These are phyloP conservation scores for Eledona agricola DNA, from an alignment of 2,888 invertebrate species.

Conservation along the genomic window DNA sequence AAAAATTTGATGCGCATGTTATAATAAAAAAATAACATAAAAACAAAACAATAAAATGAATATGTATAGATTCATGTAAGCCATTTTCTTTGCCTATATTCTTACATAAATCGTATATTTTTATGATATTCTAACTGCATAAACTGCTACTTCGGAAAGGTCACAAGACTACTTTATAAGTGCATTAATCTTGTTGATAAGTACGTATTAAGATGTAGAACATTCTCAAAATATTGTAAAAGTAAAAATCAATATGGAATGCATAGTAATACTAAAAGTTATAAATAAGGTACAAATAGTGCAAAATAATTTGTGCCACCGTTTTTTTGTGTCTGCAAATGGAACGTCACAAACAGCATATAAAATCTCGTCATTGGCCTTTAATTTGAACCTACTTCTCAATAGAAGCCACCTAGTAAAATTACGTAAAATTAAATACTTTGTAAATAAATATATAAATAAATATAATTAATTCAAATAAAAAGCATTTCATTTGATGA, in stretches of 20 bases:
- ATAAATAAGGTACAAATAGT: too few species aligned
- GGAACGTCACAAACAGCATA: too few species aligned
- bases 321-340: too few species aligned
- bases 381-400: too few species aligned
- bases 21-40: slow-evolving; percentile 6
- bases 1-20: too few species aligned
- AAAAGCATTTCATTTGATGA: slow-evolving; percentile 12
- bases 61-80: slow-evolving; percentile 12
- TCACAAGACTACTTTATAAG: slow-evolving; percentile 11
- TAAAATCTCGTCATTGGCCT: too few species aligned
- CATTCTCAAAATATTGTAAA: not conserved
- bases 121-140: slow-evolving; percentile 11
- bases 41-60: slow-evolving; percentile 5
- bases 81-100: slow-evolving; percentile 7
- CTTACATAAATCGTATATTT: slow-evolving; percentile 15
- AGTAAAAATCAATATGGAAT: slow-evolving; percentile 9
- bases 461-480: slow-evolving; percentile 3
- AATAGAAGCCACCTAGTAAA: slow-evolving; percentile 5
- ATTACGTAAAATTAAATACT: slow-evolving; percentile 7
- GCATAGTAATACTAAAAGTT: slow-evolving; percentile 10
- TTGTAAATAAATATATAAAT: slow-evolving; percentile 9
- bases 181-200: slow-evolving; percentile 10
- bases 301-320: too few species aligned
- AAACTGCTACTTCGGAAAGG: slow-evolving; percentile 11
- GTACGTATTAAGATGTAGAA: slow-evolving; percentile 2